Evolutionary conservation across 1,140 invertebrate genomes (phyloP).

Genomic region (Coptotermes formosanus): DNA sequence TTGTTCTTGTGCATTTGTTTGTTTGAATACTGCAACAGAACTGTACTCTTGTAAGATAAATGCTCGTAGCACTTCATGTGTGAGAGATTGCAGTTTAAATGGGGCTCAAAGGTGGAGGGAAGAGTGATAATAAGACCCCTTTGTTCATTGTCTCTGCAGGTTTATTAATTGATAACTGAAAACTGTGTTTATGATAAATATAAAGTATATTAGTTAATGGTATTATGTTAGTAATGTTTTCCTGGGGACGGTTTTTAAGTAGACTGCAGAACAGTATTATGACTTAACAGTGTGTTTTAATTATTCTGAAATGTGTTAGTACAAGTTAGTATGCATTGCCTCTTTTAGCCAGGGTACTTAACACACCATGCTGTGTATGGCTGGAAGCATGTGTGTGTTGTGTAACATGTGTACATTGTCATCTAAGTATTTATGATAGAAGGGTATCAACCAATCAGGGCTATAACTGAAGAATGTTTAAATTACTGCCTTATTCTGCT

Average conservation of each 20-base stretch:
- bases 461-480: constrained; percentile 14
- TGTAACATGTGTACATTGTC: neutral
- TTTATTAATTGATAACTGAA: neutral
- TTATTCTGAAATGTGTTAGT: neutral
- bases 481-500: constrained; percentile 32
- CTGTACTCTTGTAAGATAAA: constrained; percentile 27
- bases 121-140: neutral
- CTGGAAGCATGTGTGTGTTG: neutral
- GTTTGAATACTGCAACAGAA: constrained; percentile 28
- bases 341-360: neutral
- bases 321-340: neutral
- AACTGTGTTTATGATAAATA: too few species aligned
- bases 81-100: constrained; percentile 23
- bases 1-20: constrained; percentile 35
- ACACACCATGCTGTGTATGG: neutral
- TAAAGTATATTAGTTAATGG: neutral
- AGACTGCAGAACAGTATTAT: constrained; percentile 18
- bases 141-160: constrained; percentile 14
- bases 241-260: constrained; percentile 4
- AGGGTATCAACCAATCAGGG: constrained; percentile 21
- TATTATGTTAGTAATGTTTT: neutral
- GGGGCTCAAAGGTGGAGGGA: constrained; percentile 29
- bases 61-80: constrained; percentile 22
- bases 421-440: neutral
- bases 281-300: neutral